Evolutionary conservation across 2,888 invertebrate species (phyloP).

Genomic region (Pyrrhosoma nymphula): DNA sequence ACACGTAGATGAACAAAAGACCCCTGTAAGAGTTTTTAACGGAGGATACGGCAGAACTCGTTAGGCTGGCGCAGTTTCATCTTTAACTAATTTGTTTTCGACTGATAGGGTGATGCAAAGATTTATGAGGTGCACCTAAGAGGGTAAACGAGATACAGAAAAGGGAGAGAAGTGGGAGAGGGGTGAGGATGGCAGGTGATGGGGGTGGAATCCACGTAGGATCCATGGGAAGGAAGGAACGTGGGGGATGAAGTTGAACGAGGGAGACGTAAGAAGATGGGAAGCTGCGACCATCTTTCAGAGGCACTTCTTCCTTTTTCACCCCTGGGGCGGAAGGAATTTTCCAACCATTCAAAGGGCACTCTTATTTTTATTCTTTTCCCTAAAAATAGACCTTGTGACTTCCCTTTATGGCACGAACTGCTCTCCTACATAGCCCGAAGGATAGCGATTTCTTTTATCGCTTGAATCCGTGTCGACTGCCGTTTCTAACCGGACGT

Average conservation of each 20-base stretch:
- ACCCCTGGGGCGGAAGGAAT: not conserved
- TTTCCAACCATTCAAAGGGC: not conserved
- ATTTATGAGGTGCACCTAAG: not conserved
- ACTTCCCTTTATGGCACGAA: not conserved
- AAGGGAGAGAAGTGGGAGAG: not conserved
- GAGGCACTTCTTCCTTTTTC: not conserved
- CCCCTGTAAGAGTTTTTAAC: too few species aligned
- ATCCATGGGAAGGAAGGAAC: not conserved
- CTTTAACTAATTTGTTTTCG: not conserved
- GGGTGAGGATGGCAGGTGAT: not conserved
- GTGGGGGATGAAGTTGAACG: not conserved
- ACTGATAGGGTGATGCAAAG: not conserved
- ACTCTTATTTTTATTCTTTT: not conserved
- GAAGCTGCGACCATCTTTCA: not conserved
- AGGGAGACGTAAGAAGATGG: not conserved
- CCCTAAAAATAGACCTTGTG: not conserved
- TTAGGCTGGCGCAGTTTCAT: not conserved
- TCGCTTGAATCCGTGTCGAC: not conserved
- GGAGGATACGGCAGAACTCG: not conserved
- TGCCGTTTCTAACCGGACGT: not conserved
- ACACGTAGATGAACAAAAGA: too few species aligned
- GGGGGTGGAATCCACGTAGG: not conserved
- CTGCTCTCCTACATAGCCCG: not conserved
- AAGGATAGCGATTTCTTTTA: not conserved
- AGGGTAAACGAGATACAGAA: not conserved